Evolutionary conservation across 2,797 vertebrate species (phyloP).

Genomic region (Microhierax caerulescens): DNA sequence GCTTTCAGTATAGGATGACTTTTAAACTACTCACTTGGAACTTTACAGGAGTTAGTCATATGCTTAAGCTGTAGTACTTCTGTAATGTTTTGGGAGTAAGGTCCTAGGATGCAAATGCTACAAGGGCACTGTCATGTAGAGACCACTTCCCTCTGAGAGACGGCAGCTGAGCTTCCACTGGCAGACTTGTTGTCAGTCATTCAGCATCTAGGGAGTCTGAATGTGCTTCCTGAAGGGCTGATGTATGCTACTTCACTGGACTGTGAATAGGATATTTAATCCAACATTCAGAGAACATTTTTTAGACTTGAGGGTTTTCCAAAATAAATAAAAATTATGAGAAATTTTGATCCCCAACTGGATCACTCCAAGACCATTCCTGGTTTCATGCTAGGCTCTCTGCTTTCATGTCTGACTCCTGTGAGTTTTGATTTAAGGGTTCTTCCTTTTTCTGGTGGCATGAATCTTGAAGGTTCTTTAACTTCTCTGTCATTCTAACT

Average conservation of each 20-base stretch:
- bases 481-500: neutral
- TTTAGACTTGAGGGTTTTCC: conserved; percentile 40
- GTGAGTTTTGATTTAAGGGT: conserved; percentile 28
- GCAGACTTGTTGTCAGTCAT: neutral
- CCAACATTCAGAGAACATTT: neutral
- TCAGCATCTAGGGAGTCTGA: neutral
- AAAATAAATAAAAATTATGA: conserved; percentile 30
- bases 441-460: neutral
- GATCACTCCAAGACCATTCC: neutral
- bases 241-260: neutral
- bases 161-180: neutral
- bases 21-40: neutral
- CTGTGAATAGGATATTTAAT: neutral
- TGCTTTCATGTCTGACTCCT: conserved; percentile 43
- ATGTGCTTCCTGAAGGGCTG: neutral
- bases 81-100: neutral
- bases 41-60: neutral
- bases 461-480: neutral
- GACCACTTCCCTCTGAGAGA: neutral
- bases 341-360: conserved; percentile 13
- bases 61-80: neutral
- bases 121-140: neutral
- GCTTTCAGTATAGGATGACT: neutral
- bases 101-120: neutral
- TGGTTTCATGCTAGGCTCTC: neutral